Percentiles rank a stretch among this genome's conserved stretches.
phyloP scores from a whole-genome alignment of 2,888 invertebrate species.

The Pycnomerus fuliginosus region DNA sequence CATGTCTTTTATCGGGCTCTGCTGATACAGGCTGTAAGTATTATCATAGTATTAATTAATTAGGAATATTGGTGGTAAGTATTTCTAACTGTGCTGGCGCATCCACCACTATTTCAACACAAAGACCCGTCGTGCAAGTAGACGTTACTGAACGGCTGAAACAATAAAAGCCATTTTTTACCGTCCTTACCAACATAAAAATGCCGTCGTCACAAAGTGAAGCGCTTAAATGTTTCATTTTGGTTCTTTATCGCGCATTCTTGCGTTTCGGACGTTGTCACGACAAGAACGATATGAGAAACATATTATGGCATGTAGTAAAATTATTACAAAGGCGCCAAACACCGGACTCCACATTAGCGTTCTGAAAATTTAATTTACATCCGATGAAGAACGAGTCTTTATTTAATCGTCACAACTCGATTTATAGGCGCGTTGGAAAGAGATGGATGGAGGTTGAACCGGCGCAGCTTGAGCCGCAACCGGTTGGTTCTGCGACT shows the following conservation, averaged over 20 bases:
- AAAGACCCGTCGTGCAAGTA: background rate
- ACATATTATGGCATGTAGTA: constrained; percentile 45
- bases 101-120: background rate
- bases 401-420: too few species aligned
- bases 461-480: too few species aligned
- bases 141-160: background rate
- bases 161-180: background rate
- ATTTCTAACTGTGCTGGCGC: background rate
- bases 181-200: constrained; percentile 26
- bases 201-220: constrained; percentile 29
- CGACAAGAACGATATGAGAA: constrained; percentile 44
- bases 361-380: constrained; percentile 40
- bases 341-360: constrained; percentile 44
- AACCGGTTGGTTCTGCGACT: constrained; percentile 36
- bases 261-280: constrained; percentile 41
- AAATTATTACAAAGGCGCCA: constrained; percentile 50
- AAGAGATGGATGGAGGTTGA: too few species aligned
- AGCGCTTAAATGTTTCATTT: constrained; percentile 46
- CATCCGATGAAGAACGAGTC: constrained; percentile 12
- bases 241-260: constrained; percentile 47
- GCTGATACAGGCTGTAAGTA: constrained; percentile 20
- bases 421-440: too few species aligned
- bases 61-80: background rate
- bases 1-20: background rate
- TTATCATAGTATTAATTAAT: constrained; percentile 4